phyloP scores from a whole-genome alignment of 2,113 vertebrate species.

The Origma solitaria region DNA sequence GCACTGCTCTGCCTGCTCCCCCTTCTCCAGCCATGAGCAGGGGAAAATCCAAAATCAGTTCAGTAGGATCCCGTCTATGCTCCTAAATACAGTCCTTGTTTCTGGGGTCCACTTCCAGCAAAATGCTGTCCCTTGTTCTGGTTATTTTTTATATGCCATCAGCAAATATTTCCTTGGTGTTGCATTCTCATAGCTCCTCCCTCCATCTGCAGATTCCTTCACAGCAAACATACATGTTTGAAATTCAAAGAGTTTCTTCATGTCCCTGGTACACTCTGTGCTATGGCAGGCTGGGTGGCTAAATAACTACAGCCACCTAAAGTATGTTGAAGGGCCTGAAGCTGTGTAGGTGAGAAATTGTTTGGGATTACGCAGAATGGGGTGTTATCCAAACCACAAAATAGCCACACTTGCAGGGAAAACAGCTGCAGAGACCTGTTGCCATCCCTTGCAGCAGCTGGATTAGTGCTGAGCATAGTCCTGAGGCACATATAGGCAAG shows the following conservation, averaged over 20 bases:
- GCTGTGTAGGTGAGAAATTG: not conserved
- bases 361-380: not conserved
- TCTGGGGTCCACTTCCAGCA: not conserved
- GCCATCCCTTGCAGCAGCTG: not conserved
- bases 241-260: slow-evolving; percentile 40
- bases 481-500: rapidly evolving
- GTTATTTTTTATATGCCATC: not conserved
- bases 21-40: not conserved
- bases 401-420: not conserved
- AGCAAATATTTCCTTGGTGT: not conserved
- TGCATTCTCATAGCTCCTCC: not conserved
- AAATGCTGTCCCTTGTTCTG: not conserved
- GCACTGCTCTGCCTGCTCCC: not conserved
- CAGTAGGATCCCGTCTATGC: not conserved
- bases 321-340: not conserved
- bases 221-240: slow-evolving; percentile 17
- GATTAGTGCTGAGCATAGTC: not conserved
- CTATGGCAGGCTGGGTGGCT: not conserved
- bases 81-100: not conserved
- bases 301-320: not conserved
- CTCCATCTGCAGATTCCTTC: not conserved
- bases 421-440: not conserved
- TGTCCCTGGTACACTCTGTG: not conserved
- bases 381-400: not conserved
- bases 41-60: not conserved